Conservation (phyloP, 2,888 invertebrate genomes). For the Cyclophora albipunctata region DNA sequence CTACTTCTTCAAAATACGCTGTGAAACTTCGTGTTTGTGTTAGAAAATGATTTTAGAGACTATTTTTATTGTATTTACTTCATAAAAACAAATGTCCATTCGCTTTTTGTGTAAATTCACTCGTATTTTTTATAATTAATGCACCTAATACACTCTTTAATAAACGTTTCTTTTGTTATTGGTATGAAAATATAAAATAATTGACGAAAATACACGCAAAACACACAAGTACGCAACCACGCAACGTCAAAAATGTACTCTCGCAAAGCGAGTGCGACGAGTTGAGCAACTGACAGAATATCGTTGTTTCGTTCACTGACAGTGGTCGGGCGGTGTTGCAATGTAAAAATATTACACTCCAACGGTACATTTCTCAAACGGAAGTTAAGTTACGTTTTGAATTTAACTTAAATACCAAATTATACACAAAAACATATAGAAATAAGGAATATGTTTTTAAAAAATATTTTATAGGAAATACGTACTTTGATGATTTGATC, state of each 20-base stretch:
- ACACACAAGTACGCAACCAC: constrained; percentile 43
- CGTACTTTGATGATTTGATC: no score
- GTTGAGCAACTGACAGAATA: no score
- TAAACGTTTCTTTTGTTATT: constrained; percentile 18
- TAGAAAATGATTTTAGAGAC: constrained; percentile 15
- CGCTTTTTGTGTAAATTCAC: no score
- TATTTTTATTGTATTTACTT: constrained; percentile 1
- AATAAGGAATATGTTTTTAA: no score
- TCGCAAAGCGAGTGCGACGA: constrained; percentile 10
- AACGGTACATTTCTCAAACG: no score
- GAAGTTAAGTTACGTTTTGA: no score
- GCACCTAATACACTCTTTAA: neutral
- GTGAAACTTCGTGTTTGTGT: constrained; percentile 7
- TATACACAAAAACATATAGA: no score
- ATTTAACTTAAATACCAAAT: no score
- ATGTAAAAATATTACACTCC: constrained; percentile 1
- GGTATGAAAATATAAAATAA: constrained; percentile 21
- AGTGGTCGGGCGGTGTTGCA: constrained; percentile 12
- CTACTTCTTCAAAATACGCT: constrained; percentile 8
- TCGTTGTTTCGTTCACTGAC: constrained; percentile 3
- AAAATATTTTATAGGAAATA: no score
- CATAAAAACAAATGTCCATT: neutral
- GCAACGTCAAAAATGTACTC: constrained; percentile 48
- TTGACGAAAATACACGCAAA: constrained; percentile 38
- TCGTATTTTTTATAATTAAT: no score